Evolutionary conservation across 2,888 invertebrate genomes (phyloP).

Genomic region (Melanchra persicariae): DNA sequence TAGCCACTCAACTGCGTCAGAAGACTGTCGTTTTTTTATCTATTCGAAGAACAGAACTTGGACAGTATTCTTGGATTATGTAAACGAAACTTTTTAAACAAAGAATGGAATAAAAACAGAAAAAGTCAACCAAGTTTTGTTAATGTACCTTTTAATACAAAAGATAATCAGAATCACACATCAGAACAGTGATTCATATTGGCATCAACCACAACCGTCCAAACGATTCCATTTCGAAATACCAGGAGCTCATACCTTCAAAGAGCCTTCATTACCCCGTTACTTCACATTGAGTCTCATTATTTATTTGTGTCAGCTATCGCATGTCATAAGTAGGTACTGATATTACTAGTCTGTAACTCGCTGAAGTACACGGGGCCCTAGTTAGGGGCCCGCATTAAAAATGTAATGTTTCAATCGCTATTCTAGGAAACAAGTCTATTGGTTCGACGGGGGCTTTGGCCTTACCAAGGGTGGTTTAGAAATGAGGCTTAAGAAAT

Average conservation of each 20-base stretch:
- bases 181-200: constrained; percentile 7
- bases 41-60: no score
- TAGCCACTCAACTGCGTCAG: no score
- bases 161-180: background rate
- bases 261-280: constrained; percentile 24
- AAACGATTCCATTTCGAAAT: constrained; percentile 19
- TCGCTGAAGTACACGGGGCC: constrained; percentile 52
- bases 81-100: no score
- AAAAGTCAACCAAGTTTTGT: no score
- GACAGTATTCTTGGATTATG: no score
- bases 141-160: background rate
- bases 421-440: constrained; percentile 81
- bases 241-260: constrained; percentile 38
- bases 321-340: constrained; percentile 72
- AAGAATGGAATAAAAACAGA: no score
- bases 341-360: constrained; percentile 73
- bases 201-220: background rate
- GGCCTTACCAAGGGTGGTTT: constrained; percentile 33
- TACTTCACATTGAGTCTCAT: constrained; percentile 30
- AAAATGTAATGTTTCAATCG: constrained; percentile 85
- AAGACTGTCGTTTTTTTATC: no score
- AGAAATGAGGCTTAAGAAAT: background rate
- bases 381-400: constrained; percentile 73
- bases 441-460: constrained; percentile 68
- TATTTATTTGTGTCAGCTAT: constrained; percentile 56